A percentile compares a stretch with the other conserved stretches of the same genome.
These are phyloP conservation scores for Oxystoma pomonae DNA, from an alignment of 2,888 invertebrate species.

Conservation along the genomic window DNA sequence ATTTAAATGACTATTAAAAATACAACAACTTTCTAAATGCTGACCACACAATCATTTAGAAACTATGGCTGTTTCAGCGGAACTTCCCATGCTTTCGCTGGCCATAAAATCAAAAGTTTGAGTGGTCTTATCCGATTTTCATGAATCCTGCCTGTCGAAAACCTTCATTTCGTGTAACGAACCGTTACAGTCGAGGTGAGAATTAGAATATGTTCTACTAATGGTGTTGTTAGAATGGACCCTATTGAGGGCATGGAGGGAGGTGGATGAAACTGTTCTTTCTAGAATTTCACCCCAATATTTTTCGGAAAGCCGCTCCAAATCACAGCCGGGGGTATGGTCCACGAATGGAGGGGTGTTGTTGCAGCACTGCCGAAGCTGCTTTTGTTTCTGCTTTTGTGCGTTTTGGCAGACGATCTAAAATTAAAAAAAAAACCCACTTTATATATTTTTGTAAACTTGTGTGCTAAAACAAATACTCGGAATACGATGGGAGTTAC, in stretches of 20 bases:
- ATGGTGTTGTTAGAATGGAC: conserved; percentile 33
- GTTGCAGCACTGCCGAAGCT: conserved; percentile 39
- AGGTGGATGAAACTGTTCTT: conserved; percentile 70
- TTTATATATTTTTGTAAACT: too few relatives aligned
- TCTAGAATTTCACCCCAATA: conserved; percentile 69
- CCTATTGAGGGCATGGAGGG: conserved; percentile 58
- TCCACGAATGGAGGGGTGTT: conserved; percentile 34
- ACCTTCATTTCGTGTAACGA: conserved; percentile 41
- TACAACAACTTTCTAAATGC: too few relatives aligned
- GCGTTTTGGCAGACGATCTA: conserved; percentile 22
- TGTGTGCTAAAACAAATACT: too few relatives aligned
- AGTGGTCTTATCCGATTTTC: conserved; percentile 48
- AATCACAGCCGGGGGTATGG: conserved; percentile 49
- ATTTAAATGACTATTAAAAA: too few relatives aligned
- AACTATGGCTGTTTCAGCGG: conserved; percentile 38
- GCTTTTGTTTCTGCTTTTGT: conserved; percentile 29
- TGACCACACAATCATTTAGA: conserved; percentile 34
- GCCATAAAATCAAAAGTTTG: conserved; percentile 42
- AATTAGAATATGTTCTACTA: conserved; percentile 13
- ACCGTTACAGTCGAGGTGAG: conserved; percentile 39
- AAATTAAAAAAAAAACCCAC: too few relatives aligned
- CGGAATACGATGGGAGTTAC: too few relatives aligned
- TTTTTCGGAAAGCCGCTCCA: conserved; percentile 54
- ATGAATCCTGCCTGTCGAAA: conserved; percentile 46
- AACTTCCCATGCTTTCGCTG: conserved; percentile 42